A percentile compares a stretch with the other conserved stretches of the same genome.
phyloP scores from a whole-genome alignment of 2,113 vertebrate genomes.

The Chaetorhynchus papuensis region DNA sequence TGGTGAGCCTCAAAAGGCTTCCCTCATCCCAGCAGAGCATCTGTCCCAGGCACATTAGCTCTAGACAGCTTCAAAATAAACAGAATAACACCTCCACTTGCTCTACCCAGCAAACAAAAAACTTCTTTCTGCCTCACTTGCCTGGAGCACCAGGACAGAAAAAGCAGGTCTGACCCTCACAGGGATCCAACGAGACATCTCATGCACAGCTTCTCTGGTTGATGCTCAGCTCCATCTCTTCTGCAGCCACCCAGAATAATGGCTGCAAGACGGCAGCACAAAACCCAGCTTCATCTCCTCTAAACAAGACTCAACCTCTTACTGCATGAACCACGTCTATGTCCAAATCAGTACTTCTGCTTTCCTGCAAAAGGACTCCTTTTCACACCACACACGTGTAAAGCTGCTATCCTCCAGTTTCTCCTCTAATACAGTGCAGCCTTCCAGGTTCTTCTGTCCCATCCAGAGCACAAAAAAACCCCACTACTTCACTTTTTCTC shows the following conservation, averaged over 20 bases:
- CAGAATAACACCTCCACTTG: not conserved
- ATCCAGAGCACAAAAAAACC: not conserved
- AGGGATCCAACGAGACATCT: not conserved
- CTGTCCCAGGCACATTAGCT: not conserved
- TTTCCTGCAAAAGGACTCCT: not conserved
- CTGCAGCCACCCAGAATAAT: not conserved
- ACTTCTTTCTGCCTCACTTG: not conserved
- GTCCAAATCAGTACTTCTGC: not conserved
- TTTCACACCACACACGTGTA: rapidly evolving
- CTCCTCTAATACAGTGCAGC: not conserved
- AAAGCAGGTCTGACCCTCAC: not conserved
- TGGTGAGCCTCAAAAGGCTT: not conserved
- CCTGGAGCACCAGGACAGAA: not conserved
- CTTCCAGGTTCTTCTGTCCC: not conserved
- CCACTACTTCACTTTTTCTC: not conserved
- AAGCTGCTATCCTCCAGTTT: not conserved
- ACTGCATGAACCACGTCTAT: rapidly evolving
- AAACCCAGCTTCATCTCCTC: not conserved
- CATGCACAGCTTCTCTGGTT: not conserved
- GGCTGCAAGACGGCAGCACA: not conserved
- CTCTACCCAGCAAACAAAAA: not conserved
- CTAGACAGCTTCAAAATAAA: not conserved
- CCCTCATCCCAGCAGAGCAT: not conserved
- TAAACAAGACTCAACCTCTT: not conserved
- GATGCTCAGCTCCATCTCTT: not conserved